Evolutionary conservation across 1,140 invertebrate genomes (phyloP), one percentile per base, ranked within the genome.

Genomic region (Nymphalis io): DNA sequence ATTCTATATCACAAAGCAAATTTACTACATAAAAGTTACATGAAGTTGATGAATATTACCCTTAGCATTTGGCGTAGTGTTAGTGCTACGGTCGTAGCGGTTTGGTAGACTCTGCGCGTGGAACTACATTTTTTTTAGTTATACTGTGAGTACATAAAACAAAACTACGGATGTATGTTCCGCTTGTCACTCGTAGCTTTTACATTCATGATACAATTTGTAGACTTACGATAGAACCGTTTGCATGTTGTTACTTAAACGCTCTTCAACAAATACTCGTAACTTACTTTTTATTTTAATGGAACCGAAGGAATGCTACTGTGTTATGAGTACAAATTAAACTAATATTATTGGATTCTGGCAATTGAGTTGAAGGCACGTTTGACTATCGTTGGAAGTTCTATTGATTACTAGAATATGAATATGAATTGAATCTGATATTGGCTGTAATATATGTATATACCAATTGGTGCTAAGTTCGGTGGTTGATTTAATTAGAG

Each of bases 91-190:
- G 11, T 51, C 51, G 51, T 55, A 55, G 51, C 51, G 23, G 20
- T 55, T 20, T 55, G 48, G 27, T 33, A 53, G 10, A 53, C 11
- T 27, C 27, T 16, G 20, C 1, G 16, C 48, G 15, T 55, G 23
- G 21, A 23, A 55, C 51, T 15, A 27, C 2, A 27, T 27, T 15
- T 55, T 55, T 55, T 55, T 55, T 55, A 16, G 23, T 44, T 44
- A 44, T n/a, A n/a, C 12, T 11, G 21, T 5, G 15, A 21, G 13
- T 10, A 55, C 51, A 55, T 27, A 55, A 55, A 55, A 55, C 51
- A 55, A 33, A 55, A 55, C 51, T 55, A 55, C 21, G 21, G 21
- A 27, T 55, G 51, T 55, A 13, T 27, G 21, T 55, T 55, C 51
- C 51, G 51, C 12, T 13, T 55, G 51, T 27, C 51, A 55, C 13